Evolutionary conservation across 2,797 vertebrate species (phyloP).

Genomic region (Amblyopsis hoosieri): DNA sequence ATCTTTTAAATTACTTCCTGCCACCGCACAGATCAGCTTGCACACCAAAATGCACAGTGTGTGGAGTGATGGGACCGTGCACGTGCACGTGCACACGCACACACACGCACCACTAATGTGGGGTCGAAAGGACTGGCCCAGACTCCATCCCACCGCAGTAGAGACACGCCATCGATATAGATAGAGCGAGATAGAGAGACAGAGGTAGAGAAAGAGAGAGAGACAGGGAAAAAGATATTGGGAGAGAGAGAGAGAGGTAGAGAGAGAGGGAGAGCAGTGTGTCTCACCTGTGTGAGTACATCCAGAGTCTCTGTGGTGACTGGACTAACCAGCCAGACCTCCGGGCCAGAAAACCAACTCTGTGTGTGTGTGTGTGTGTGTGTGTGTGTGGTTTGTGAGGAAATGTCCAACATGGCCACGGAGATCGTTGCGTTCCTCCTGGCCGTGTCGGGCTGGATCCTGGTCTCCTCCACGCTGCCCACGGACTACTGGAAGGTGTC

Average conservation of each 20-base stretch:
- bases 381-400: background rate
- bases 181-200: background rate
- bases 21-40: slow-evolving; percentile 51
- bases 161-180: slow-evolving; percentile 17
- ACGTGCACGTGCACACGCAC: slow-evolving; percentile 1
- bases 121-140: slow-evolving; percentile 23
- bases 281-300: background rate
- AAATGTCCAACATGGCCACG: slow-evolving; percentile 82
- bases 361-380: background rate
- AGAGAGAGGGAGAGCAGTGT: slow-evolving; percentile 7
- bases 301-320: background rate
- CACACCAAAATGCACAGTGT: slow-evolving; percentile 31
- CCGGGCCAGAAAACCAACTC: too few relatives aligned
- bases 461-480: slow-evolving; percentile 90
- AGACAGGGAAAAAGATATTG: background rate
- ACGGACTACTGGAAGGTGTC: slow-evolving; percentile 97
- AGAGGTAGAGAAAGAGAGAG: background rate
- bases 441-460: slow-evolving; percentile 86
- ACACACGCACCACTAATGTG: slow-evolving; percentile 20
- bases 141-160: too few relatives aligned
- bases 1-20: slow-evolving; percentile 63
- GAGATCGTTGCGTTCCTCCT: slow-evolving; percentile 89
- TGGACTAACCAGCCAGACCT: too few relatives aligned
- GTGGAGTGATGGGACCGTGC: slow-evolving; percentile 56
- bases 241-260: background rate